Conservation (phyloP, 2,113 vertebrate species). For the Tringa solitaria region DNA sequence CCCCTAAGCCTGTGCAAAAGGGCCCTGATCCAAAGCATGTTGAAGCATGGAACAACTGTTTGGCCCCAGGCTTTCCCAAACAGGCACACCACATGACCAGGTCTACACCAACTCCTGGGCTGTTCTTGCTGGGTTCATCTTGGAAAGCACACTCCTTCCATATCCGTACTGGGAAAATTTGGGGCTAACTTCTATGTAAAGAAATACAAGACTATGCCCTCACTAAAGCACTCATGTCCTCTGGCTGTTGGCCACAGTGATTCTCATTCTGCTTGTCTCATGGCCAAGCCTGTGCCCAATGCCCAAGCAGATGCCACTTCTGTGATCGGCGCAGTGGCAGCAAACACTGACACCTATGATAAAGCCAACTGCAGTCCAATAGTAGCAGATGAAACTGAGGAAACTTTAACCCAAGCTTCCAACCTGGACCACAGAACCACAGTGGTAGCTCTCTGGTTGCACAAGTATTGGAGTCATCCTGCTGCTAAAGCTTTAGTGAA, state of each 20-base stretch:
- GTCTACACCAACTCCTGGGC: not conserved
- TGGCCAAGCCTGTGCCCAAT: not conserved
- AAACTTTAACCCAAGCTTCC: not conserved
- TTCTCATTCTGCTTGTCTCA: not conserved
- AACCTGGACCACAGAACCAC: not conserved
- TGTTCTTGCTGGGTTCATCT: not conserved
- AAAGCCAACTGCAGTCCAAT: not conserved
- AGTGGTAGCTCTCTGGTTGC: not conserved
- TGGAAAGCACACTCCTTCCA: not conserved
- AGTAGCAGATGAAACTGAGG: not conserved
- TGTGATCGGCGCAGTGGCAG: not conserved
- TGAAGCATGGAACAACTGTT: not conserved
- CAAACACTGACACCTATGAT: not conserved
- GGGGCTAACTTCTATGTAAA: not conserved
- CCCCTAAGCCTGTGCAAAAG: not conserved
- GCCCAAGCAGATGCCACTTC: not conserved
- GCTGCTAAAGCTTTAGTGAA: not conserved
- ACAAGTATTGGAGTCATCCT: not conserved
- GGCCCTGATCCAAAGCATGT: not conserved
- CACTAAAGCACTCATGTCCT: not conserved
- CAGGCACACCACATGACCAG: not conserved
- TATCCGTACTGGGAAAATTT: not conserved
- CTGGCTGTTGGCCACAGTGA: not conserved
- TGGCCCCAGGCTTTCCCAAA: not conserved
- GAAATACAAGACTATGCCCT: not conserved